phyloP scores from a whole-genome alignment of 2,888 invertebrate species.

The Ophioninae sp. region DNA sequence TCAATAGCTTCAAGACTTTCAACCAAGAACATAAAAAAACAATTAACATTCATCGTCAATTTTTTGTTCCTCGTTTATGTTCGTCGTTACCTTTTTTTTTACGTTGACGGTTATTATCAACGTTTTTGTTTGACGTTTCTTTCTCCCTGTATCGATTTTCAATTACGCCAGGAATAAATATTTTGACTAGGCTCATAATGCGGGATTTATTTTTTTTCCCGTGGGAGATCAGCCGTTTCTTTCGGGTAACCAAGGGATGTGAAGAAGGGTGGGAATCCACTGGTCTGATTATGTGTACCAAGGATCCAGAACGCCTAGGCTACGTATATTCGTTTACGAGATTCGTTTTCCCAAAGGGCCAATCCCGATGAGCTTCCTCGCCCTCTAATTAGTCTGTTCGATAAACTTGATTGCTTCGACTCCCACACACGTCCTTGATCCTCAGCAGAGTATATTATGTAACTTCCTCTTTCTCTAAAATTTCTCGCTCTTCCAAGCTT shows the following conservation, averaged over 20 bases:
- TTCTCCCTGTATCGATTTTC: constrained; percentile 14
- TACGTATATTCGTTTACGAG: constrained; percentile 23
- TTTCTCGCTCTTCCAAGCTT: constrained; percentile 25
- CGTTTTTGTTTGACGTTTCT: too few relatives aligned
- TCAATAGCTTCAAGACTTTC: too few relatives aligned
- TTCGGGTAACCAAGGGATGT: background rate
- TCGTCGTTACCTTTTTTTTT: too few relatives aligned
- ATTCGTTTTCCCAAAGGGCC: constrained; percentile 64
- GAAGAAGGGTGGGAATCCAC: background rate
- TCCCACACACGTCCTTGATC: constrained; percentile 8
- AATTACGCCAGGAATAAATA: constrained; percentile 35
- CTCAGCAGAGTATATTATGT: background rate
- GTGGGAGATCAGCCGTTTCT: constrained; percentile 18
- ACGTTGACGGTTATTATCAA: too few relatives aligned
- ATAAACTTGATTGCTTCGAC: constrained; percentile 73
- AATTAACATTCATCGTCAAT: too few relatives aligned
- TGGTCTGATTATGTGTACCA: constrained; percentile 32
- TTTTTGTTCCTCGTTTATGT: too few relatives aligned
- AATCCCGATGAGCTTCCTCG: constrained; percentile 69
- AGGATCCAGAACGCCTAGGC: constrained; percentile 4
- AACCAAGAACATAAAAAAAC: too few relatives aligned
- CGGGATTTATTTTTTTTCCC: constrained; percentile 23
- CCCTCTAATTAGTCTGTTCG: constrained; percentile 75
- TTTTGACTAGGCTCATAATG: constrained; percentile 6
- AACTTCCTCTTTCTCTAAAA: background rate